Evolutionary conservation across 2,888 invertebrate species (phyloP).

Genomic region (Auanema freiburgensis): DNA sequence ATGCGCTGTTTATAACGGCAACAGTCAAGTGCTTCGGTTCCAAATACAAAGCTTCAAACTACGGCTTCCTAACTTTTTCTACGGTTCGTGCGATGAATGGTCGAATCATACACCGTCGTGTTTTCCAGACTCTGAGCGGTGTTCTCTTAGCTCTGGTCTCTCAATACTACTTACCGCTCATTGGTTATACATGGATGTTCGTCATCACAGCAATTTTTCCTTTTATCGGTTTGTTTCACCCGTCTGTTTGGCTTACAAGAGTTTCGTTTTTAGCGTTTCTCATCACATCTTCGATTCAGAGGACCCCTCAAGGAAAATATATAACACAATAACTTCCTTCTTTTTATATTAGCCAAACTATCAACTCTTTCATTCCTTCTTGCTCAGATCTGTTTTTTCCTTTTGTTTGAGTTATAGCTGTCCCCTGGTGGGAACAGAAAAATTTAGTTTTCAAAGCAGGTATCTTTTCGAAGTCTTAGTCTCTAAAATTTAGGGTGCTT

Average conservation of each 20-base stretch:
- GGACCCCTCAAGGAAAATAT: slow-evolving; percentile 50
- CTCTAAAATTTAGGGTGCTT: no score
- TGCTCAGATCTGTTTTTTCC: slow-evolving; percentile 10
- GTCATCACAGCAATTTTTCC: slow-evolving; percentile 58
- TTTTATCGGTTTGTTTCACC: slow-evolving; percentile 38
- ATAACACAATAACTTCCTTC: slow-evolving; percentile 7
- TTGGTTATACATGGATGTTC: slow-evolving; percentile 61
- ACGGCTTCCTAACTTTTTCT: slow-evolving; percentile 57
- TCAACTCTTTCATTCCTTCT: slow-evolving; percentile 10
- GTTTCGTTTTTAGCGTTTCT: slow-evolving; percentile 46
- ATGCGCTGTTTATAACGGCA: slow-evolving; percentile 62
- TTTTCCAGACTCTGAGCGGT: slow-evolving; percentile 53
- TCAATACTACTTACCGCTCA: slow-evolving; percentile 48
- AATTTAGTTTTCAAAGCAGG: no score
- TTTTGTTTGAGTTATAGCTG: slow-evolving; percentile 9
- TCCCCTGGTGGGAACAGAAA: no score
- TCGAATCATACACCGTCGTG: not conserved
- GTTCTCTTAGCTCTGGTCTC: slow-evolving; percentile 51
- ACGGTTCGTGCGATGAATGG: slow-evolving; percentile 41
- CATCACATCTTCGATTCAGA: slow-evolving; percentile 51
- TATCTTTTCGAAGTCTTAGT: no score
- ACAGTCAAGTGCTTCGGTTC: slow-evolving; percentile 61
- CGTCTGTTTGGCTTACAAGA: not conserved
- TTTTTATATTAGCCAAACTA: slow-evolving; percentile 2
- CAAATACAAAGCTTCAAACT: slow-evolving; percentile 57